Percentiles rank a stretch among this genome's conserved stretches.
Conservation (phyloP, 2,113 vertebrate species). For the Pipa parva region DNA sequence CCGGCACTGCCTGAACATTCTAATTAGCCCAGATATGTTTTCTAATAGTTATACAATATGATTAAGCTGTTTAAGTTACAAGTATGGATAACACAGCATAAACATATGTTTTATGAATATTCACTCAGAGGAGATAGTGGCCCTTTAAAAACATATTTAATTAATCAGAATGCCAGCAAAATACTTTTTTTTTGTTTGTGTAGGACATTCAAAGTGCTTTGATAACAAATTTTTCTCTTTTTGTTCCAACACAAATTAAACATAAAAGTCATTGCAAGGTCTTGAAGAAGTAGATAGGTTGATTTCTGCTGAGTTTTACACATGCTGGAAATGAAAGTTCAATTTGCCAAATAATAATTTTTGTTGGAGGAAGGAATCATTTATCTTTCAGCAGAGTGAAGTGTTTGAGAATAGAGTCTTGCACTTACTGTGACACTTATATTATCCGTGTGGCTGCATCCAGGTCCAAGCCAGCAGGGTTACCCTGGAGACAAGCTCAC, state of each 20-base stretch:
- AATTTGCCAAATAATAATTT: slow-evolving; percentile 34
- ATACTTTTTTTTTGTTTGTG: neutral
- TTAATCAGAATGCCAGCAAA: neutral
- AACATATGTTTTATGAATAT: no score
- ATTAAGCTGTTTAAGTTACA: no score
- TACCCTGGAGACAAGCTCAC: neutral
- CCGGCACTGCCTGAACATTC: no score
- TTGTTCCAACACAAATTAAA: slow-evolving; percentile 2
- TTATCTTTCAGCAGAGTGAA: neutral
- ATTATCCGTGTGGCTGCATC: slow-evolving; percentile 7
- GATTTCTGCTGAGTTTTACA: slow-evolving; percentile 25
- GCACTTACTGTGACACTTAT: neutral
- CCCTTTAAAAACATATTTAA: no score
- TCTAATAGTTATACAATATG: no score
- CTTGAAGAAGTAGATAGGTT: neutral
- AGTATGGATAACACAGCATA: no score
- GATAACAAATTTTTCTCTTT: neutral
- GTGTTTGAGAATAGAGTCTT: neutral
- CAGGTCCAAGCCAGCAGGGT: neutral
- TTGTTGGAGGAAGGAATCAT: neutral
- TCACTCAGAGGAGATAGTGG: no score
- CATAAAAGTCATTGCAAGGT: slow-evolving; percentile 26
- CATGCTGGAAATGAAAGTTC: slow-evolving; percentile 22
- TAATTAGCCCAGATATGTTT: no score
- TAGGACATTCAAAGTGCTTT: slow-evolving; percentile 1